These are phyloP conservation scores for Bugulina stolonifera DNA, from an alignment of 2,888 invertebrate species.

Conservation along the genomic window DNA sequence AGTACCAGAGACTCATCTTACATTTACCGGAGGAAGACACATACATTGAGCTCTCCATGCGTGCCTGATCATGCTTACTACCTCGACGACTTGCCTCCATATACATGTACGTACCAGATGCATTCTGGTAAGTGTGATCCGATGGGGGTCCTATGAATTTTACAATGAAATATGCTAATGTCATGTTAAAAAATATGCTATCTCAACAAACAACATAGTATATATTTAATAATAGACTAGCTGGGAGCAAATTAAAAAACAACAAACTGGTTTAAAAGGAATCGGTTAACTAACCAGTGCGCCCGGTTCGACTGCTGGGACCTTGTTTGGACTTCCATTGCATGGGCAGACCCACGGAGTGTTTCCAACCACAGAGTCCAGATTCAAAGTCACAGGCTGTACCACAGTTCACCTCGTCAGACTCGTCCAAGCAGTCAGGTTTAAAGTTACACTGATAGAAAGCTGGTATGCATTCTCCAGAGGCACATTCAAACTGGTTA, in stretches of 20 bases:
- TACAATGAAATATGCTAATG: too few relatives aligned
- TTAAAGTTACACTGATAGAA: conserved; percentile 38
- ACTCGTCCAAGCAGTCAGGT: conserved; percentile 35
- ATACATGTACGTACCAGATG: conserved; percentile 32
- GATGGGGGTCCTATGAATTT: conserved; percentile 38
- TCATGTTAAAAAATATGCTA: too few relatives aligned
- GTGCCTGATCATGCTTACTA: neutral
- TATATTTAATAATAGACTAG: too few relatives aligned
- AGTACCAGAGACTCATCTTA: conserved; percentile 37
- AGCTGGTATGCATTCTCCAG: conserved; percentile 34
- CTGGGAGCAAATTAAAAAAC: too few relatives aligned
- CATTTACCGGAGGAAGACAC: conserved; percentile 26
- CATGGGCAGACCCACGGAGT: conserved; percentile 29
- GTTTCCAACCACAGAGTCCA: conserved; percentile 28
- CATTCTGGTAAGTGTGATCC: conserved; percentile 35
- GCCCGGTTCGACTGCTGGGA: neutral
- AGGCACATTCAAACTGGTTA: conserved; percentile 34
- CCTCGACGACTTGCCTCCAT: conserved; percentile 11
- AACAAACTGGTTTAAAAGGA: too few relatives aligned
- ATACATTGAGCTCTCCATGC: conserved; percentile 25
- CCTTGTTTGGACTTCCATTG: neutral
- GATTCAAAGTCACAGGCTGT: conserved; percentile 26
- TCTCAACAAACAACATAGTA: too few relatives aligned
- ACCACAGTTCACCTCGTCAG: conserved; percentile 40
- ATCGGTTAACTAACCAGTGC: neutral